Conservation (phyloP, 2,888 invertebrate genomes). For the Bombyx huttoni region DNA sequence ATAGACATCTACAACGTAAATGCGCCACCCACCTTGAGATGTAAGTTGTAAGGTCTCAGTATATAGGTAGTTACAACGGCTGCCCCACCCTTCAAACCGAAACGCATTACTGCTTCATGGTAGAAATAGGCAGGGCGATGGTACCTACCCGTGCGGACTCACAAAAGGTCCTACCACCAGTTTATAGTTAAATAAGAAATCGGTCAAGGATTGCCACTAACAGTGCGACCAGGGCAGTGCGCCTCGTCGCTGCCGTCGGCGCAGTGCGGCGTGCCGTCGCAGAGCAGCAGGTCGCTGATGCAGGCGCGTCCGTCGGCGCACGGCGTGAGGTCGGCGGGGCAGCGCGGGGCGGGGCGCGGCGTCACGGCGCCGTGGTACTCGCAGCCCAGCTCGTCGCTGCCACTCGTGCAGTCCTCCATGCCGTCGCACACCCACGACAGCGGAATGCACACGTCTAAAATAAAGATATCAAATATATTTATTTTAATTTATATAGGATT, state of each 20-base stretch:
- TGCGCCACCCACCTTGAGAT: too few species aligned
- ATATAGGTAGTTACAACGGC: too few species aligned
- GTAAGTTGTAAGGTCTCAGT: too few species aligned
- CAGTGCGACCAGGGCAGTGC: conserved; percentile 19
- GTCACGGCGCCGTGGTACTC: conserved; percentile 13
- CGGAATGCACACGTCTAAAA: conserved; percentile 56
- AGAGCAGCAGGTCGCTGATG: conserved; percentile 78
- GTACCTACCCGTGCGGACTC: too few species aligned
- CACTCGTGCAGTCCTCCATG: conserved; percentile 84
- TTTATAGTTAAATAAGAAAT: too few species aligned
- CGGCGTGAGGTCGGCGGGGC: conserved; percentile 63
- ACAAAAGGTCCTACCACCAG: too few species aligned
- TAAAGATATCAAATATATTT: too few species aligned
- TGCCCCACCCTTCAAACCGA: too few species aligned
- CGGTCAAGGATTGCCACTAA: background rate
- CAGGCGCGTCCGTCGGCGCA: conserved; percentile 77
- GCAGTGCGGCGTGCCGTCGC: conserved; percentile 82
- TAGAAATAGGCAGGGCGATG: too few species aligned
- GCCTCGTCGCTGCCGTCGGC: conserved; percentile 81
- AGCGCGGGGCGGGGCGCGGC: conserved; percentile 12
- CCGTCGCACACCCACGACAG: conserved; percentile 86
- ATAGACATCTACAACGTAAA: too few species aligned
- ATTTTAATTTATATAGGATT: too few species aligned
- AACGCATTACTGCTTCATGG: too few species aligned
- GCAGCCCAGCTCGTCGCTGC: conserved; percentile 80